Percentiles rank a stretch among this genome's conserved stretches.
These are phyloP conservation scores for Tetranychus truncatus DNA, from an alignment of 2,888 invertebrate species.

Conservation along the genomic window DNA sequence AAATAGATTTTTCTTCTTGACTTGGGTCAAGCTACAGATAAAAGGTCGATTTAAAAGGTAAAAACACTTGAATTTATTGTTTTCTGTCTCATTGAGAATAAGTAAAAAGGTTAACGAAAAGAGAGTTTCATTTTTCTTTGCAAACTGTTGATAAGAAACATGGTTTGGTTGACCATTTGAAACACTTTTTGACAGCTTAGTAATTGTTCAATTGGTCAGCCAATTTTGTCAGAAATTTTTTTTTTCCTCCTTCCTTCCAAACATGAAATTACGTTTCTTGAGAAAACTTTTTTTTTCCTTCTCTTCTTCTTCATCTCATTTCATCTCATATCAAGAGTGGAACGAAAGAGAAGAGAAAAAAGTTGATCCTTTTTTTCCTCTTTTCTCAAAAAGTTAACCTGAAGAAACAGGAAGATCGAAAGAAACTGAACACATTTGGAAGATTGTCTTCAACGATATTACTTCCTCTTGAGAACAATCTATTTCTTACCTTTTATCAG, in stretches of 20 bases:
- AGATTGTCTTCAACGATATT: not conserved
- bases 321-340: not conserved
- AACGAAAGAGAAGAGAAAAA: not conserved
- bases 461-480: not conserved
- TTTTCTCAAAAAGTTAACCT: not conserved
- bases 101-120: not conserved
- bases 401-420: too few species aligned
- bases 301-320: not conserved
- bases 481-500: not conserved
- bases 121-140: not conserved
- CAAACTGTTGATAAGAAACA: too few species aligned
- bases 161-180: not conserved
- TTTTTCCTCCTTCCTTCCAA: not conserved
- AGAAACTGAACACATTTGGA: not conserved
- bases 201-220: not conserved
- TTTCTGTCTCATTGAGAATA: not conserved
- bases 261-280: not conserved
- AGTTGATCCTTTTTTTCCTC: not conserved
- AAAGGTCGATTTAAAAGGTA: not conserved
- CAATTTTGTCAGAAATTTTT: not conserved
- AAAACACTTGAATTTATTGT: not conserved
- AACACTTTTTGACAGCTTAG: not conserved
- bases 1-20: not conserved
- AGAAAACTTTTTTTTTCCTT: not conserved
- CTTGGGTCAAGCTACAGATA: too few species aligned